Evolutionary conservation across 1,140 invertebrate genomes (phyloP).

Genomic region (Amyelois transitella): DNA sequence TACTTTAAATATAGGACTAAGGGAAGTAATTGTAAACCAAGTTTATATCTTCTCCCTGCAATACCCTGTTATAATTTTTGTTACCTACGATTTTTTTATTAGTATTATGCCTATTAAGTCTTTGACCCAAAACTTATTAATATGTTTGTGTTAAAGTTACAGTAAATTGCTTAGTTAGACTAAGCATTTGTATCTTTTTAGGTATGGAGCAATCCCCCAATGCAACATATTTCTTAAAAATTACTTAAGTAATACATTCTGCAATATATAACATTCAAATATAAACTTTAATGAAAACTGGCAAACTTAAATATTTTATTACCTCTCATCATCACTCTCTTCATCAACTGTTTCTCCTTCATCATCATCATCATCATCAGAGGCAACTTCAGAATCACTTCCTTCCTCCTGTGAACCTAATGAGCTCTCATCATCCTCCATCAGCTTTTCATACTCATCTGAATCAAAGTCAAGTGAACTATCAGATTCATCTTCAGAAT

Average conservation of each 20-base stretch:
- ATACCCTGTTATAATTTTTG: too few relatives aligned
- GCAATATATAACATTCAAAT: too few relatives aligned
- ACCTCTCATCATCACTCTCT: slow-evolving; percentile 18
- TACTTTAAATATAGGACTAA: too few relatives aligned
- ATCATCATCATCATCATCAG: slow-evolving; percentile 14
- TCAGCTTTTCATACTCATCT: slow-evolving; percentile 51
- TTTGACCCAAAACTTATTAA: too few relatives aligned
- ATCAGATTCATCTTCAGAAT: slow-evolving; percentile 34
- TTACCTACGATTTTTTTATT: too few relatives aligned
- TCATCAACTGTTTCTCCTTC: slow-evolving; percentile 11
- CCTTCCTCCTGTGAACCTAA: slow-evolving; percentile 12
- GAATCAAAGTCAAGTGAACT: slow-evolving; percentile 49
- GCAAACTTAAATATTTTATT: too few relatives aligned
- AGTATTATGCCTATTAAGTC: too few relatives aligned
- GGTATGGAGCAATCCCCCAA: too few relatives aligned
- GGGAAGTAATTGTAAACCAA: too few relatives aligned
- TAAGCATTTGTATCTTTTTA: too few relatives aligned
- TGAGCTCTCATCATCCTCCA: slow-evolving; percentile 25
- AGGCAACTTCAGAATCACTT: slow-evolving; percentile 17
- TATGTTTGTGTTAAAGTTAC: neutral
- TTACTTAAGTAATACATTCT: neutral
- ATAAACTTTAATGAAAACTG: neutral
- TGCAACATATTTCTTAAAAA: neutral
- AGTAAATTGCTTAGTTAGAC: neutral
- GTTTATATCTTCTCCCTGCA: too few relatives aligned